phyloP scores from a whole-genome alignment of 2,888 invertebrate genomes.

The Mythimna loreyi region DNA sequence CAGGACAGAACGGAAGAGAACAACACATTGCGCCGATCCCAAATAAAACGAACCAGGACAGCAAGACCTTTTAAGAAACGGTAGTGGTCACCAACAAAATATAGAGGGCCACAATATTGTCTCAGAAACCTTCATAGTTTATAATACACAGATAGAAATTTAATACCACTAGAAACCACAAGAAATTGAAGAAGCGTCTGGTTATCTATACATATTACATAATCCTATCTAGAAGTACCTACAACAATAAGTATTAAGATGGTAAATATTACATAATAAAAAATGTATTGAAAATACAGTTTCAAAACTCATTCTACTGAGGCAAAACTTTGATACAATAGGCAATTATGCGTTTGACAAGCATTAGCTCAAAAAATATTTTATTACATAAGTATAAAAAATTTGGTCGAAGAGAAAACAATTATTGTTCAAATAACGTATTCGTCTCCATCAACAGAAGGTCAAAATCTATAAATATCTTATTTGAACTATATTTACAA shows the following conservation, averaged over 20 bases:
- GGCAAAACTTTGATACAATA: not conserved
- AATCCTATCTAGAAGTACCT: not conserved
- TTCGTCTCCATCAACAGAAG: slow-evolving; percentile 16
- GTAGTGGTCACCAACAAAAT: too few species aligned
- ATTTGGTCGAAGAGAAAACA: not conserved
- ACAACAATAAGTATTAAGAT: slow-evolving; percentile 8
- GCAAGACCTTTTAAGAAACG: too few species aligned
- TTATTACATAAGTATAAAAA: not conserved
- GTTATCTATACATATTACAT: not conserved
- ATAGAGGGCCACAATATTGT: too few species aligned
- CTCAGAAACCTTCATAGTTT: too few species aligned
- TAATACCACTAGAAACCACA: slow-evolving; percentile 21
- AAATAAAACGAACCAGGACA: too few species aligned
- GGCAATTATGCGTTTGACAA: too few species aligned
- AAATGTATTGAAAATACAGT: not conserved
- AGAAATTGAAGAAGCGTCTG: slow-evolving; percentile 13
- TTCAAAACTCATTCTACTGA: not conserved
- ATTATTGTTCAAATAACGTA: not conserved
- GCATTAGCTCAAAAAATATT: not conserved
- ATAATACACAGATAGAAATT: slow-evolving; percentile 4
- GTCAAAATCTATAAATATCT: slow-evolving; percentile 21
- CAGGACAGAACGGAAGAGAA: too few species aligned
- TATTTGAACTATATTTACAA: slow-evolving; percentile 36
- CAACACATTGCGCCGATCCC: too few species aligned
- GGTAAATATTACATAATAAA: not conserved